Base-by-base conservation (phyloP, 2,888 invertebrate species). In the Nemurella pictetii region DNA sequence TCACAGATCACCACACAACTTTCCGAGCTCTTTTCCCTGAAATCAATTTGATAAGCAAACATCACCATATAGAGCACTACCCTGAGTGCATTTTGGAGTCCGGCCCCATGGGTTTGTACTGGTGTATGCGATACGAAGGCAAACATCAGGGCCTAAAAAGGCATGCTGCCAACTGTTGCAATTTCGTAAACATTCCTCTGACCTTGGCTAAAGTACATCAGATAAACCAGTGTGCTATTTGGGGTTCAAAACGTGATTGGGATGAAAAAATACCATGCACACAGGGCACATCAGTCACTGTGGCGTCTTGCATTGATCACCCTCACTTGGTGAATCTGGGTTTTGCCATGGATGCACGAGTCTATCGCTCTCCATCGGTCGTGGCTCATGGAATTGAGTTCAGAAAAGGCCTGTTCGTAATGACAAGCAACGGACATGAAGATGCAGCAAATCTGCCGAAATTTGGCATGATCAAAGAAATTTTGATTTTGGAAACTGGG, bases 61-160 rank as follows among this genome's bases (percentile, higher is more conserved):
- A 87, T 72, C 87, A 87, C 83, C 87, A 88, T 83, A 1, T 86
- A 9, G 74, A 32, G 4, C 87, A 87, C n/a, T 9, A 85, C 3
- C 26, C 73, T 28, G 86, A 87, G 3, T 87, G 87, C 30, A 87
- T 87, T 27, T 12, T 15, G 26, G 87, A 85, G 86, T 80, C 85
- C 9, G 87, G 87, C 5, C 87, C 87, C 7, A 74, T 87, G 20
- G 29, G 84, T 0, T 73, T 86, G 28, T 87, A 84, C 80, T 86
- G 84, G 73, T 88, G 87, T 80, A 87, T 87, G 86, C 32, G 88
- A 28, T 88, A 85, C 28, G 87, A 88, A 86, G 86, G 75, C 2
- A 87, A 87, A 27, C 87, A 88, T 29, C 32, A 29, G 28, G 9
- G 26, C 28, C 29, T 83, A 29, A 83, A 73, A 73, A 72, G 55